phyloP scores from a whole-genome alignment of 1,140 invertebrate genomes.

The Ditylenchus dipsaci region DNA sequence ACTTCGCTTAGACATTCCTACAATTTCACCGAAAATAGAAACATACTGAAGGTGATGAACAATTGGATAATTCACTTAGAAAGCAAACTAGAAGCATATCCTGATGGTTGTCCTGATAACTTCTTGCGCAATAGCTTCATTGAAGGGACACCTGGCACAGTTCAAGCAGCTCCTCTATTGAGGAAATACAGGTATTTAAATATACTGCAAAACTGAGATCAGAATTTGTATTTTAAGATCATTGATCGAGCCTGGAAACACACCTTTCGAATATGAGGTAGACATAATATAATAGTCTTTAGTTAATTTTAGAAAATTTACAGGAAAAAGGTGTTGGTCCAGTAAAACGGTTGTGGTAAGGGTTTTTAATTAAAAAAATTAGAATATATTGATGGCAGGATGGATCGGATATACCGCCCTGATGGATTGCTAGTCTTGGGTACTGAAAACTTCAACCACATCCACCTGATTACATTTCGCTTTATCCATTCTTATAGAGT shows the following conservation, averaged over 20 bases:
- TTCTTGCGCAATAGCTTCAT: slow-evolving; percentile 77
- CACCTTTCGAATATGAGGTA: slow-evolving; percentile 76
- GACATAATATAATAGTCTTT: no score
- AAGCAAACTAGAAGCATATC: slow-evolving; percentile 66
- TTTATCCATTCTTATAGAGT: no score
- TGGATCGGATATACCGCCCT: no score
- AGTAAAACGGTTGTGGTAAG: slow-evolving; percentile 75
- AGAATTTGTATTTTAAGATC: slow-evolving; percentile 60
- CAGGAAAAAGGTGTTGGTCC: slow-evolving; percentile 29
- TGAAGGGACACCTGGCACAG: slow-evolving; percentile 57
- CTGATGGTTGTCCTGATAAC: slow-evolving; percentile 64
- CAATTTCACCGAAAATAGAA: slow-evolving; percentile 84
- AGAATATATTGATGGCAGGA: no score
- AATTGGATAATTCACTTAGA: slow-evolving; percentile 80
- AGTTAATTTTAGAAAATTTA: no score
- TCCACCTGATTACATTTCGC: no score
- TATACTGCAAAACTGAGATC: no score
- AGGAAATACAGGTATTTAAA: slow-evolving; percentile 72
- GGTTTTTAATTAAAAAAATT: no score
- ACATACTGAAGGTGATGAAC: slow-evolving; percentile 74
- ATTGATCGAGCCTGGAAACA: slow-evolving; percentile 84
- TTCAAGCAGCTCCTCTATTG: slow-evolving; percentile 70
- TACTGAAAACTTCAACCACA: no score
- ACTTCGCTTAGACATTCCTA: slow-evolving; percentile 43
- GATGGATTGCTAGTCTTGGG: no score